Evolutionary conservation across 1,140 invertebrate genomes (phyloP).

Genomic region (Caenorhabditis tropicalis): DNA sequence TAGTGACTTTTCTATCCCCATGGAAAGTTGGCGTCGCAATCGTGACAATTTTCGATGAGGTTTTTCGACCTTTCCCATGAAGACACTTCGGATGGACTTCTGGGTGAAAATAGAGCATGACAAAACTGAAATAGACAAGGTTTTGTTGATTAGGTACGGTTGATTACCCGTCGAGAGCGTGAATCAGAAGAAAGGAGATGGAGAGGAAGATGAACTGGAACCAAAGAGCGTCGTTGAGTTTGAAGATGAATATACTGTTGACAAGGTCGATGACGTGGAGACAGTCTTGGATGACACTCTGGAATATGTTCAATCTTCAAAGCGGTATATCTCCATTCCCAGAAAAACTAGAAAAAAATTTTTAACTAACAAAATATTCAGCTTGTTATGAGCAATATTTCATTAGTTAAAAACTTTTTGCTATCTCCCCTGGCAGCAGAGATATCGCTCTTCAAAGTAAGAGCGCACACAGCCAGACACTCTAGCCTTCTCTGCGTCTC

Average conservation of each 20-base stretch:
- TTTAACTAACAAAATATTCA: no score
- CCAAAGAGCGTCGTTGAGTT: constrained; percentile 6
- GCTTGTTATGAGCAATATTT: no score
- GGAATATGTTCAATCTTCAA: no score
- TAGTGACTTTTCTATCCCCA: background rate
- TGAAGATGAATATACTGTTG: constrained; percentile 23
- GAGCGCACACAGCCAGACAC: no score
- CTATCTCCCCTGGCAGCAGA: no score
- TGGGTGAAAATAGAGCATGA: constrained; percentile 32
- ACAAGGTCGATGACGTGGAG: constrained; percentile 18
- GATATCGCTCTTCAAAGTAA: no score
- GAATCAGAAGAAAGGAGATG: constrained; percentile 18
- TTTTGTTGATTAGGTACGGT: background rate
- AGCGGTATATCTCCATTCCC: background rate
- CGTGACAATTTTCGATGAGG: constrained; percentile 19
- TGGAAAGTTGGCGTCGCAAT: background rate
- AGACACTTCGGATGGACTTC: constrained; percentile 5
- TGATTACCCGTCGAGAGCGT: constrained; percentile 21
- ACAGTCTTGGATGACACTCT: constrained; percentile 34
- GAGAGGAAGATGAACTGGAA: constrained; percentile 36
- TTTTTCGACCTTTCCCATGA: background rate
- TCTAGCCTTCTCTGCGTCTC: no score
- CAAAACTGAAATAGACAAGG: constrained; percentile 22
- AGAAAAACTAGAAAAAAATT: no score
- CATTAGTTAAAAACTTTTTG: no score